Base-by-base conservation (phyloP, 2,888 invertebrate species). In the Folsomia manolachei region DNA sequence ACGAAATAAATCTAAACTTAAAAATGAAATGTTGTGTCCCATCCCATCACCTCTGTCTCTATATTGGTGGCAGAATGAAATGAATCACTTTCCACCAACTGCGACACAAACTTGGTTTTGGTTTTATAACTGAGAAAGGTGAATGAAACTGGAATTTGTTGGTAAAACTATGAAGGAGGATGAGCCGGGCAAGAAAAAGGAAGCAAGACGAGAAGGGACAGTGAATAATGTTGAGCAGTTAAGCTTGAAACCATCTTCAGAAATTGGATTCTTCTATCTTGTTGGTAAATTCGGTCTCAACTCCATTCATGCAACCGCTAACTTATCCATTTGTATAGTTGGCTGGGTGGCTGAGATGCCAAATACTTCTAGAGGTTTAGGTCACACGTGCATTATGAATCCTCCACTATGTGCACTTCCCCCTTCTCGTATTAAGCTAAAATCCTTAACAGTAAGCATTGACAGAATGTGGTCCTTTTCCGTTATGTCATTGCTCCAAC, bases 141-240 rank as follows among this genome's bases (percentile, higher is more conserved):
- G n/a, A n/a, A n/a, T n/a, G n/a, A n/a, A n/a, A n/a, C n/a, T n/a
- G n/a, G n/a, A n/a, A n/a, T n/a, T 39, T 39, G 39, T 39, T 39
- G 39, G 39, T 39, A 39, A 4, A 39, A 39, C 39, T 9, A 4
- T 14, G 39, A 14, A 39, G 39, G 39, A 39, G 14, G n/a, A n/a
- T n/a, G n/a, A n/a, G n/a, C n/a, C n/a, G n/a, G n/a, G n/a, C n/a
- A n/a, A n/a, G 56, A 56, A 56, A 56, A 23, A 56, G 18, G 56
- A 56, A 56, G n/a, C 56, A 19, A 56, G 56, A 18, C 56, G 14
- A 62, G 23, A 60, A 2, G 62, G 62, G 80, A 80, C 80, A 80
- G 76, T 77, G 80, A 80, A 75, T 77, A 78, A 80, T 80, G 77
- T 72, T 39, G 76, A 76, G 75, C 72, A 78, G 80, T 80, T 80